phyloP scores from a whole-genome alignment of 2,797 vertebrate species.

The Telmatherina bonti region DNA sequence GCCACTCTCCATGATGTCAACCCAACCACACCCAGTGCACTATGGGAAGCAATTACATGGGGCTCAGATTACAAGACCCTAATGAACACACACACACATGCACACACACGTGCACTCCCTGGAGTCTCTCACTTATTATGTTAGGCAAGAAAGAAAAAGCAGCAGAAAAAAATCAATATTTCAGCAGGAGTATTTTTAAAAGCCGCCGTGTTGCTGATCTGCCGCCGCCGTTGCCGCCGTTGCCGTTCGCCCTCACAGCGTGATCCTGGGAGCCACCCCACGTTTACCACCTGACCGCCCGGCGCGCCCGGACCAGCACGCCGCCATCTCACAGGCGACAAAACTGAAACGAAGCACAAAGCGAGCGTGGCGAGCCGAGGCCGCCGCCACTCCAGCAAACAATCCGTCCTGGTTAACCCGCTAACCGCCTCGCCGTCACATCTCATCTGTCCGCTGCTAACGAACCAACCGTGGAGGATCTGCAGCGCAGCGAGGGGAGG shows the following conservation, averaged over 20 bases:
- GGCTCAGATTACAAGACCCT: slow-evolving; percentile 70
- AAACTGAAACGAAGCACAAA: slow-evolving; percentile 42
- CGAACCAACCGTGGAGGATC: slow-evolving; percentile 38
- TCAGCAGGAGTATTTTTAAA: slow-evolving; percentile 82
- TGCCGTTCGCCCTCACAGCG: slow-evolving; percentile 43
- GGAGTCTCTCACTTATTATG: slow-evolving; percentile 83
- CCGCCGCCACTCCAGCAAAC: slow-evolving; percentile 2
- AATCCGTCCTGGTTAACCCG: slow-evolving; percentile 51
- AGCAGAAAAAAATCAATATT: slow-evolving; percentile 81
- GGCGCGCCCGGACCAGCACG: slow-evolving; percentile 32
- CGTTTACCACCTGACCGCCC: slow-evolving; percentile 54
- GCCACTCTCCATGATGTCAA: slow-evolving; percentile 71
- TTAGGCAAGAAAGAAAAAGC: slow-evolving; percentile 77
- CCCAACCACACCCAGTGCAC: slow-evolving; percentile 73
- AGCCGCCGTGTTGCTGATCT: slow-evolving; percentile 59
- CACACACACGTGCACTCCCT: slow-evolving; percentile 44
- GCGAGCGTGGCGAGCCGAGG: slow-evolving; percentile 43
- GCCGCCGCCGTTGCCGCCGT: slow-evolving; percentile 35
- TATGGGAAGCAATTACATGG: slow-evolving; percentile 72
- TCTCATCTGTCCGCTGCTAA: slow-evolving; percentile 52
- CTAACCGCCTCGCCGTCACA: slow-evolving; percentile 42
- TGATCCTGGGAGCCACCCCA: slow-evolving; percentile 58
- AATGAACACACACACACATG: slow-evolving; percentile 41
- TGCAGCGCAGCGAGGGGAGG: background rate
- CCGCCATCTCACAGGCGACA: slow-evolving; percentile 24